Evolutionary conservation across 2,113 vertebrate genomes (phyloP).

Genomic region (Eonycteris spelaea): DNA sequence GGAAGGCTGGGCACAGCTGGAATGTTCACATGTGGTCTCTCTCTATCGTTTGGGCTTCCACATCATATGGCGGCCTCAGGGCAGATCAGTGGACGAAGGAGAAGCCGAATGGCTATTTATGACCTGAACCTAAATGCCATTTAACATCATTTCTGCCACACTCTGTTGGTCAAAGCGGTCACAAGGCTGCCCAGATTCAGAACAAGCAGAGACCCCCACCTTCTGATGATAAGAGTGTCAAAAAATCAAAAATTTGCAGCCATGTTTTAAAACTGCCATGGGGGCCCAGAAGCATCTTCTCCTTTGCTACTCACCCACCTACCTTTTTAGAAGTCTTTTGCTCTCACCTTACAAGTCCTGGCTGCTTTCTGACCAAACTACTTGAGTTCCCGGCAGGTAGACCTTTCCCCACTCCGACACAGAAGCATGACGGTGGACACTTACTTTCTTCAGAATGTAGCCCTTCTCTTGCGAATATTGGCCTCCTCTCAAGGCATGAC

Average conservation of each 20-base stretch:
- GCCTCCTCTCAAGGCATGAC: fast-evolving
- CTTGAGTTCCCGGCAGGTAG: neutral
- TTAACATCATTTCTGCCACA: neutral
- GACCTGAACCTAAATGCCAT: neutral
- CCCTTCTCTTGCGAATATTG: neutral
- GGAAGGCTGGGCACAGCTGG: neutral
- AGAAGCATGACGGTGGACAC: neutral
- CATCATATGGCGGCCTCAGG: too few relatives aligned
- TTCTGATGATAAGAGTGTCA: neutral
- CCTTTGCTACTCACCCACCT: neutral
- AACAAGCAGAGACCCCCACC: neutral
- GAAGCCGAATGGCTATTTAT: neutral
- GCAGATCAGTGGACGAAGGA: neutral
- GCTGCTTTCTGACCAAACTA: neutral
- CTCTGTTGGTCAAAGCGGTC: neutral
- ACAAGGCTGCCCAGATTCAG: too few relatives aligned
- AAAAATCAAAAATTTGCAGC: neutral
- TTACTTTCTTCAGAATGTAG: neutral
- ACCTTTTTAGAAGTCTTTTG: neutral
- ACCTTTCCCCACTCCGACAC: too few relatives aligned
- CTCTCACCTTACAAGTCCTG: neutral
- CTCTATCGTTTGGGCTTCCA: neutral
- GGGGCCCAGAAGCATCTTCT: neutral
- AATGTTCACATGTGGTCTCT: fast-evolving
- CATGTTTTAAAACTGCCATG: neutral